Evolutionary conservation across 2,113 vertebrate species (phyloP).

Genomic region (Vulpes ferrilata): DNA sequence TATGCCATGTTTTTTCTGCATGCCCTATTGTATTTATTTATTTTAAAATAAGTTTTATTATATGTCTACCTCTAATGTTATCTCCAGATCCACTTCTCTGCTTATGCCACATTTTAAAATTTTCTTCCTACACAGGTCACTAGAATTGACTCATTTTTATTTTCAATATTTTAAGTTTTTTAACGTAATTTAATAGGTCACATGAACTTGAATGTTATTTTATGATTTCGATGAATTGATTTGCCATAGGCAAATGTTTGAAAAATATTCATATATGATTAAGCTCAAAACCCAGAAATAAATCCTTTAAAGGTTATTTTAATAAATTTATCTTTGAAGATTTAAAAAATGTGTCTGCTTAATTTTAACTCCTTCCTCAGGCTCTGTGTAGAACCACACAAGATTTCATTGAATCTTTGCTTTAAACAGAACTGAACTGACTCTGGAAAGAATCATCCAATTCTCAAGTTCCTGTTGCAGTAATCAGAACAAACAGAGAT

Average conservation of each 20-base stretch:
- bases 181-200: neutral
- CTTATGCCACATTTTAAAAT: neutral
- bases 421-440: neutral
- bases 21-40: neutral
- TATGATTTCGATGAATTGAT: neutral
- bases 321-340: neutral
- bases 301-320: neutral
- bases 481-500: neutral
- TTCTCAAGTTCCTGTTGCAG: neutral
- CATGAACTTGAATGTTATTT: neutral
- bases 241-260: neutral
- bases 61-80: neutral
- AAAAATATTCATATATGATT: neutral
- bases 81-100: neutral
- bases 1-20: neutral
- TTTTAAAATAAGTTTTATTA: neutral
- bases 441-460: neutral
- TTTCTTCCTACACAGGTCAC: neutral
- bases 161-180: neutral
- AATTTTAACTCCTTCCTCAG: neutral
- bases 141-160: conserved; percentile 12
- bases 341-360: neutral
- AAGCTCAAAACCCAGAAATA: neutral
- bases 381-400: neutral
- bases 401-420: neutral